Evolutionary conservation across 2,888 invertebrate species (phyloP).

Genomic region (Fragum fragum): DNA sequence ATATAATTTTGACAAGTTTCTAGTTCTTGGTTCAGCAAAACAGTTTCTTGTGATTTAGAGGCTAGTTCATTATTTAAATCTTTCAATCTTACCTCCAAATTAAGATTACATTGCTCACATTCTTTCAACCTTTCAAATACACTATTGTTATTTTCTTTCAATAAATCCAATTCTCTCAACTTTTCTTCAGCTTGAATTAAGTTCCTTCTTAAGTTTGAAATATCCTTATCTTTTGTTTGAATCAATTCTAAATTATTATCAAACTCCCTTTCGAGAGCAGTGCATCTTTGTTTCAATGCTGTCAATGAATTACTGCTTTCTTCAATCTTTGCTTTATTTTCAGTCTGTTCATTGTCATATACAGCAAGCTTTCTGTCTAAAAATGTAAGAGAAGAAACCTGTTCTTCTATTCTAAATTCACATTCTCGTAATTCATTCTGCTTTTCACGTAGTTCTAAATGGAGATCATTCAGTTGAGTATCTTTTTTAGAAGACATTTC

Average conservation of each 20-base stretch:
- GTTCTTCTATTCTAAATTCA: neutral
- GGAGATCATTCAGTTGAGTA: neutral
- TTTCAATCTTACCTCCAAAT: neutral
- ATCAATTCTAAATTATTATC: constrained; percentile 43
- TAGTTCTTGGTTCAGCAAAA: neutral
- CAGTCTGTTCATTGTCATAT: neutral
- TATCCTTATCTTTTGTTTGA: constrained; percentile 58
- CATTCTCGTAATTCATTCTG: neutral
- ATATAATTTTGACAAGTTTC: neutral
- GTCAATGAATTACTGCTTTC: constrained; percentile 17
- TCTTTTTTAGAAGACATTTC: neutral
- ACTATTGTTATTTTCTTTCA: neutral
- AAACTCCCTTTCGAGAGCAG: constrained; percentile 56
- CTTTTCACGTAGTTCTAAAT: neutral
- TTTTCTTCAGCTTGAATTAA: constrained; percentile 37
- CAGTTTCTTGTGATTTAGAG: neutral
- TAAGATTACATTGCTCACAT: neutral
- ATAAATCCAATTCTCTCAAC: neutral
- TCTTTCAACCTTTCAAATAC: neutral
- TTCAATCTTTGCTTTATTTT: constrained; percentile 10
- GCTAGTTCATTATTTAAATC: neutral
- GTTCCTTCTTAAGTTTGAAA: constrained; percentile 46
- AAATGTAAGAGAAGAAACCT: neutral
- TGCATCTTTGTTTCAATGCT: constrained; percentile 35
- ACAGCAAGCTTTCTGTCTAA: constrained; percentile 17